A percentile compares a stretch with the other conserved stretches of the same genome.
phyloP scores from a whole-genome alignment of 1,140 invertebrate genomes.

The Neotoxoptera formosana region DNA sequence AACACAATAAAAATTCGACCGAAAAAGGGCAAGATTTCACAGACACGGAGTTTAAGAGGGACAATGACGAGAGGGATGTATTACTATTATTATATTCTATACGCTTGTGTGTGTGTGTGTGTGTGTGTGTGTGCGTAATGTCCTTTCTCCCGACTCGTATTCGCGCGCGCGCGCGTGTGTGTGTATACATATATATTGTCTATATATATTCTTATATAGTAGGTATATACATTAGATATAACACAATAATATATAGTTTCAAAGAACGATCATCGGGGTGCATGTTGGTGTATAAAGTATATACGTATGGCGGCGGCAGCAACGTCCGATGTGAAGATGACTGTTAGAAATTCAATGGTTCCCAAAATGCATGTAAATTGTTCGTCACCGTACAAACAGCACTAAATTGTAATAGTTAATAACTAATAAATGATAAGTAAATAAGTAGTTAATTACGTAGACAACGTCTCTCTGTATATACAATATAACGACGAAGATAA shows the following conservation, averaged over 20 bases:
- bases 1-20: background rate
- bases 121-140: background rate
- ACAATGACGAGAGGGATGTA: background rate
- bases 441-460: too few relatives aligned
- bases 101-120: background rate
- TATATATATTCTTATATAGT: background rate
- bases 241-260: conserved; percentile 16
- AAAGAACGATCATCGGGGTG: conserved; percentile 7
- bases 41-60: conserved; percentile 29
- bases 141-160: background rate
- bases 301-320: background rate
- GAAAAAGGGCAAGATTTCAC: conserved; percentile 35
- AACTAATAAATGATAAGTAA: too few relatives aligned
- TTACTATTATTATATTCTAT: background rate
- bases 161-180: background rate
- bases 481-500: too few relatives aligned
- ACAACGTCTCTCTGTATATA: too few relatives aligned
- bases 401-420: background rate
- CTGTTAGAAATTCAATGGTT: background rate
- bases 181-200: background rate
- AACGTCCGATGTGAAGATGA: background rate
- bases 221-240: background rate
- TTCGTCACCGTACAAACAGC: background rate
- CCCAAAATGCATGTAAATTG: background rate
- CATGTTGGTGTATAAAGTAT: background rate